Percentiles rank a stretch among this genome's conserved stretches.
Conservation (phyloP, 2,113 vertebrate genomes). For the Scolopax mira region DNA sequence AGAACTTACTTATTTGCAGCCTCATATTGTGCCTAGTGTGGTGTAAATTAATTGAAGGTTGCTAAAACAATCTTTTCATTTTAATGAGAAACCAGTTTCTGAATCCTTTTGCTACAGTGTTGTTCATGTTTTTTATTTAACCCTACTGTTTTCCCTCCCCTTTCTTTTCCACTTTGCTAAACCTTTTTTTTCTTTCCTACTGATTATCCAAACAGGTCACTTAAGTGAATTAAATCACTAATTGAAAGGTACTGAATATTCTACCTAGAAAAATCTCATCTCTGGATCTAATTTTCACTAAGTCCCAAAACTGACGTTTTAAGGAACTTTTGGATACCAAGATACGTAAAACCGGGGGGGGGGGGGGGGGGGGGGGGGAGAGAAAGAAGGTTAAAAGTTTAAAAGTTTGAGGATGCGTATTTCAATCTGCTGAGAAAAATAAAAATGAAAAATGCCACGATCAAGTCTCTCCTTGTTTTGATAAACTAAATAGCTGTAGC, state of each 20-base stretch:
- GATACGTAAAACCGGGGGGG: neutral
- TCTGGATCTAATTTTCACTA: neutral
- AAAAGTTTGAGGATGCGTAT: neutral
- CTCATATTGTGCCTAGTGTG: neutral
- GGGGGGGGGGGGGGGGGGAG: neutral
- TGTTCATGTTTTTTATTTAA: neutral
- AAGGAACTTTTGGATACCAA: neutral
- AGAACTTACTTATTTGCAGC: neutral
- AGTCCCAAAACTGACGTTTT: neutral
- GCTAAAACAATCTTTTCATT: conserved; percentile 16
- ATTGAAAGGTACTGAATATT: neutral
- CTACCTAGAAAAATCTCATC: neutral
- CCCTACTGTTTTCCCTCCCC: neutral
- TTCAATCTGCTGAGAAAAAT: neutral
- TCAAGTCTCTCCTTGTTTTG: neutral
- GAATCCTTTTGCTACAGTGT: neutral
- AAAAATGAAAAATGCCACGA: neutral
- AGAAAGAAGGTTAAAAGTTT: neutral
- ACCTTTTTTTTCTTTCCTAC: neutral
- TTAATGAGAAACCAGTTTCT: conserved; percentile 42
- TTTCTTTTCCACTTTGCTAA: conserved; percentile 1
- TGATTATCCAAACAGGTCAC: neutral
- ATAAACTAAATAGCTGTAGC: neutral
- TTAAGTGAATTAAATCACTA: neutral
- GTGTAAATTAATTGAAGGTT: conserved; percentile 30